Conservation (phyloP, 2,113 vertebrate species). For the Platanista minor region DNA sequence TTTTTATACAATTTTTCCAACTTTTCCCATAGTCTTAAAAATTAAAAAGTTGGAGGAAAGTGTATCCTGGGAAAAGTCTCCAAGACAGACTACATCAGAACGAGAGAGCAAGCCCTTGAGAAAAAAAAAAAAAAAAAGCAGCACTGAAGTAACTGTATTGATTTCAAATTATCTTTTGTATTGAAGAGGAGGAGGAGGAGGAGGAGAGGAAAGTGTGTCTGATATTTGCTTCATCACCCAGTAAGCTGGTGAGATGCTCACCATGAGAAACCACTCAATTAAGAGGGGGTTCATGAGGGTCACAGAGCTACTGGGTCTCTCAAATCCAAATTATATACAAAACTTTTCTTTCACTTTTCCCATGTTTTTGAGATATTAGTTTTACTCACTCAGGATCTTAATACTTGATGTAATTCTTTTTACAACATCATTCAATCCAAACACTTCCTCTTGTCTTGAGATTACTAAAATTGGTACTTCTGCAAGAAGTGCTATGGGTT, state of each 20-base stretch:
- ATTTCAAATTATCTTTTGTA: background rate
- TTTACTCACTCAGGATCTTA: background rate
- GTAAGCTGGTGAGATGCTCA: background rate
- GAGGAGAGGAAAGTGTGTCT: background rate
- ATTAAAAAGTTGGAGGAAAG: background rate
- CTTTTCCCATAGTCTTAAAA: background rate
- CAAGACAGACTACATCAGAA: background rate
- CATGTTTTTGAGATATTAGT: background rate
- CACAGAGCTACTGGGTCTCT: background rate
- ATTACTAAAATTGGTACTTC: background rate
- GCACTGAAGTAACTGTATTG: background rate
- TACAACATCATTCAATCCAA: background rate
- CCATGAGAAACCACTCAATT: background rate
- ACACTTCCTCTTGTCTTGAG: background rate
- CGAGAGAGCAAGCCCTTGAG: background rate
- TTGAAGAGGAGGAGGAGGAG: background rate
- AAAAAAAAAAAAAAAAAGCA: background rate
- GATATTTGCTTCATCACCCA: background rate
- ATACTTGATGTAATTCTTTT: background rate
- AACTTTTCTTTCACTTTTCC: background rate
- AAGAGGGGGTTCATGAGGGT: background rate
- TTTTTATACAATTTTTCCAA: background rate
- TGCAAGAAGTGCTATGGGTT: background rate
- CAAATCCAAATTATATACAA: background rate
- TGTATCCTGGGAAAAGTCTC: background rate